Base-by-base conservation (phyloP, 2,888 invertebrate species). In the Syrphus vitripennis region DNA sequence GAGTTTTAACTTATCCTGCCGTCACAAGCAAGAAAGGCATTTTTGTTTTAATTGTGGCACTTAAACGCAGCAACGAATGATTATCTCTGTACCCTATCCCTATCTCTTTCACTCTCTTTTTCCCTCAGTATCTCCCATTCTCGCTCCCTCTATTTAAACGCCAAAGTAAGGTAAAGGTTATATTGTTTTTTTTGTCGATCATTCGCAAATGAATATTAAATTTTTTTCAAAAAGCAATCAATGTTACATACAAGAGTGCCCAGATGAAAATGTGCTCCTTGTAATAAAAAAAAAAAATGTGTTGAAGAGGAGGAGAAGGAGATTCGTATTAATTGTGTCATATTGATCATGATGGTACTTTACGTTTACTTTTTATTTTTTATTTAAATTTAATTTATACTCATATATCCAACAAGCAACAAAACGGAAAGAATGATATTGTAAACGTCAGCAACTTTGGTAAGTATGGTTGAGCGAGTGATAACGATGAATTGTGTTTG, bases 281-380 rank as follows among this genome's bases (percentile, higher is more conserved):
- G 45, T 40, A 50, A n/a, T n/a, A n/a, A n/a, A n/a, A n/a, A n/a
- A n/a, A n/a, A n/a, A n/a, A 48, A 67, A 63, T 70, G 45, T 59
- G 65, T 14, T 34, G 6, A 14, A n/a, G 31, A 7, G 21, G 1
- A 5, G 45, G 45, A n/a, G 29, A 29, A 40, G 63, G 40, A 16
- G 42, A 14, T 63, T 65, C 65, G 65, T 37, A 50, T 50, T 81
- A 81, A 84, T 81, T 81, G 81, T 84, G 81, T 84, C 81, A 69
- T 77, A 84, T 80, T 84, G 84, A 84, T 72, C 81, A 81, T 71
- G 76, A 61, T 81, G 50, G 67, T 53, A 50, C 59, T 79, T 83
- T 69, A 40, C 31, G 29, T 14, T 19, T 42, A 37, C 24, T 7
- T 6, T 42, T 0, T 24, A 1, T 50, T 69, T 42, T 65, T 48